Evolutionary conservation across 1,140 invertebrate species (phyloP).

Genomic region (Drosophila albomicans): DNA sequence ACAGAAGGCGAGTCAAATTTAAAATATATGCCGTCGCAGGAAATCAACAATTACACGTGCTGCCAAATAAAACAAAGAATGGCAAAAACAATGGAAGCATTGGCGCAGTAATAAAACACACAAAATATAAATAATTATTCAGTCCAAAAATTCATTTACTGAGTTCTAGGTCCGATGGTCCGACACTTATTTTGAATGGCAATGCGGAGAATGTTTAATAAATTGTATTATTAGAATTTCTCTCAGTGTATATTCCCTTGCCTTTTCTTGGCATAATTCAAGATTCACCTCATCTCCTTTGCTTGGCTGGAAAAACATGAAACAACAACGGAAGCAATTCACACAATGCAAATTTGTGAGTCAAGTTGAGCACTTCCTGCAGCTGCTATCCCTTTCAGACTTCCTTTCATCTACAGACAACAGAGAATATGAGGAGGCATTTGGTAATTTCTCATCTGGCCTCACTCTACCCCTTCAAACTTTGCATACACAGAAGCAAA

Average conservation of each 20-base stretch:
- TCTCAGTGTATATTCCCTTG: background rate
- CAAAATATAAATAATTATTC: slow-evolving; percentile 41
- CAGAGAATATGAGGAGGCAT: slow-evolving; percentile 6
- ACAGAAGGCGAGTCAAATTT: background rate
- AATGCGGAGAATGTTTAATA: no score
- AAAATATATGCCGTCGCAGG: slow-evolving; percentile 1
- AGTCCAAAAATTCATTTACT: slow-evolving; percentile 25
- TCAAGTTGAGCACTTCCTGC: slow-evolving; percentile 42
- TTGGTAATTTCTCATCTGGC: slow-evolving; percentile 33
- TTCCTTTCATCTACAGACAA: slow-evolving; percentile 26
- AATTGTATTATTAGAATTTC: background rate
- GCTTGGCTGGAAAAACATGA: slow-evolving; percentile 30
- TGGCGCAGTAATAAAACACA: slow-evolving; percentile 17
- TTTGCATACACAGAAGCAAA: slow-evolving; percentile 20
- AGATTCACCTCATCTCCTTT: slow-evolving; percentile 6
- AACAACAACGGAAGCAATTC: slow-evolving; percentile 64
- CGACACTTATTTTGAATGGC: no score
- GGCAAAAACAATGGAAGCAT: slow-evolving; percentile 22
- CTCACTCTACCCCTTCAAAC: background rate
- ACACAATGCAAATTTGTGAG: slow-evolving; percentile 68
- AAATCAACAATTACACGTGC: slow-evolving; percentile 21
- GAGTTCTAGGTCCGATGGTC: slow-evolving; percentile 15
- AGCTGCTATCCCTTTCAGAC: slow-evolving; percentile 5
- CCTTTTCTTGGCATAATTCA: slow-evolving; percentile 28
- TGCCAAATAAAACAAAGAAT: slow-evolving; percentile 15